These are phyloP conservation scores for Cydia amplana DNA, from an alignment of 1,140 invertebrate species.

Conservation along the genomic window DNA sequence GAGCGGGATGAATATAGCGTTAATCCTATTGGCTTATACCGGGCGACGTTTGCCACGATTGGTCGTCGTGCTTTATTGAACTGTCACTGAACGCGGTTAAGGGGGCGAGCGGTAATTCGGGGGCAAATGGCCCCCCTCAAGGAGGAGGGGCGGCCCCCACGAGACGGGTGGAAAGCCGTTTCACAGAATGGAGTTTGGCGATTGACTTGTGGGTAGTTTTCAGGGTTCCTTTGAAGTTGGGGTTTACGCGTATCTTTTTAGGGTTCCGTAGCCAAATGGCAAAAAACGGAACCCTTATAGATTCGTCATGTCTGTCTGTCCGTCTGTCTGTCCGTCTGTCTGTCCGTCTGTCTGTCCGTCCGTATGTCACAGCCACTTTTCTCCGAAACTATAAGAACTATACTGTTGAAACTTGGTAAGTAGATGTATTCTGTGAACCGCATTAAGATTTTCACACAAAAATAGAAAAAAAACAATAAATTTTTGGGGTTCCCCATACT, in stretches of 20 bases:
- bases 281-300: no score
- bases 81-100: constrained; percentile 77
- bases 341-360: no score
- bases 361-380: no score
- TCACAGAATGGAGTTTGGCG: constrained; percentile 71
- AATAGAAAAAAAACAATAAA: no score
- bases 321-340: no score
- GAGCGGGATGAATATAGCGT: constrained; percentile 59
- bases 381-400: no score
- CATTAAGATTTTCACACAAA: no score
- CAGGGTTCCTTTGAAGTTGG: constrained; percentile 57
- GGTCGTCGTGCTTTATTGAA: constrained; percentile 77
- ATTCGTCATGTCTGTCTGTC: no score
- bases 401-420: no score
- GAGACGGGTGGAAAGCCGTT: constrained; percentile 52
- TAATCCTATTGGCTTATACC: constrained; percentile 79
- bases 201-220: constrained; percentile 78
- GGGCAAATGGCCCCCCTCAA: constrained; percentile 56
- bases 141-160: constrained; percentile 36
- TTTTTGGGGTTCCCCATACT: no score
- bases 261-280: no score
- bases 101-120: constrained; percentile 73
- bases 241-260: constrained; percentile 38
- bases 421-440: no score
- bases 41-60: constrained; percentile 77